A percentile compares a stretch with the other conserved stretches of the same genome.
Evolutionary conservation across 2,797 vertebrate genomes (phyloP).

Genomic region (Lacerta agilis): DNA sequence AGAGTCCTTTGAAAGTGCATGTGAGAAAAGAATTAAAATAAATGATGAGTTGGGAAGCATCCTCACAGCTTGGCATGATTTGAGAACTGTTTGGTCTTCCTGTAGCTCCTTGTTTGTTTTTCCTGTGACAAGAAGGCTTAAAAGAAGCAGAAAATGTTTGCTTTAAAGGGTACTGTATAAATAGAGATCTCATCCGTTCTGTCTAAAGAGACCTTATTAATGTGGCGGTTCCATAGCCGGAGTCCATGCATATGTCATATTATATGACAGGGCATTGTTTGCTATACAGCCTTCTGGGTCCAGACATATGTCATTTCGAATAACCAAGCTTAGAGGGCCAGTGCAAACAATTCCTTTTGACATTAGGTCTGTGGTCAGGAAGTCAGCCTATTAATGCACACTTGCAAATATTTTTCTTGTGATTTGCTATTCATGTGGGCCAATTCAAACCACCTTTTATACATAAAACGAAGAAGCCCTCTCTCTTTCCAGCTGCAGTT

Average conservation of each 20-base stretch:
- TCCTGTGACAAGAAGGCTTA: conserved; percentile 12
- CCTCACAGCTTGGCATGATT: background rate
- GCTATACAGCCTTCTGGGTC: conserved; percentile 52
- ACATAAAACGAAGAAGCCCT: no score
- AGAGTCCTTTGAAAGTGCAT: background rate
- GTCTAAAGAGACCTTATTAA: conserved; percentile 62
- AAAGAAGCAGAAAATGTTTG: conserved; percentile 57
- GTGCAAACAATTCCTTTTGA: conserved; percentile 60
- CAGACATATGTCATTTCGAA: conserved; percentile 60
- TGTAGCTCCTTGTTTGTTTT: background rate
- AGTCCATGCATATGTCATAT: conserved; percentile 60
- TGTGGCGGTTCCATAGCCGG: conserved; percentile 54
- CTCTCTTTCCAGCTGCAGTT: background rate
- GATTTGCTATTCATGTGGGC: conserved; percentile 17
- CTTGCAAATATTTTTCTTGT: conserved; percentile 31
- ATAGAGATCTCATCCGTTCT: conserved; percentile 65
- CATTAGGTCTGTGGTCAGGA: conserved; percentile 38
- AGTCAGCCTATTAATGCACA: conserved; percentile 43
- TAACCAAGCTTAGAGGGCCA: conserved; percentile 17
- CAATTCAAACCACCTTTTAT: background rate
- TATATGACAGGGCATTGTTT: conserved; percentile 55
- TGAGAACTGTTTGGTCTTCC: background rate
- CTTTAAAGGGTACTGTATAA: conserved; percentile 58
- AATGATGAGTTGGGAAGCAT: background rate
- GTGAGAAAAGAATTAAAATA: background rate